These are phyloP conservation scores for Steatocranus sp. DNA, from an alignment of 2,797 vertebrate genomes.

Conservation along the genomic window DNA sequence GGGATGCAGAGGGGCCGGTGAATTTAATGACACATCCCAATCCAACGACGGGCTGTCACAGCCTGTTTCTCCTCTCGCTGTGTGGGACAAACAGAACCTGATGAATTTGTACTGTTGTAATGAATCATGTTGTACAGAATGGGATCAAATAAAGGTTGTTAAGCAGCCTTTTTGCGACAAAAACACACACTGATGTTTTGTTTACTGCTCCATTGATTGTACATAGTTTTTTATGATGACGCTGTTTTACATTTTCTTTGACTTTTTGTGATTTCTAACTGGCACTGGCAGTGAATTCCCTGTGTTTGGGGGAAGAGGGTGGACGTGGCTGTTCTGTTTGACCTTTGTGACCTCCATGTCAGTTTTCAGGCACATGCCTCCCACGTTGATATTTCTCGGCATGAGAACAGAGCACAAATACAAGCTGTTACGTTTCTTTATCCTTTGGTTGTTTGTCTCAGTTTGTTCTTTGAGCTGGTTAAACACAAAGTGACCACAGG, in stretches of 20 bases:
- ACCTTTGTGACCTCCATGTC: slow-evolving; percentile 59
- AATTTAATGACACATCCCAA: slow-evolving; percentile 67
- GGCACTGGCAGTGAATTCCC: slow-evolving; percentile 57
- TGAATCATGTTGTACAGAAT: slow-evolving; percentile 87
- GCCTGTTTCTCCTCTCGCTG: slow-evolving; percentile 89
- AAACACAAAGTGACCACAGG: background rate
- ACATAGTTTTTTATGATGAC: slow-evolving; percentile 84
- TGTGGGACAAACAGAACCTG: slow-evolving; percentile 84
- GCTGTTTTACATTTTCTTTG: slow-evolving; percentile 48
- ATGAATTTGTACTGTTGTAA: slow-evolving; percentile 85
- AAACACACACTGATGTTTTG: slow-evolving; percentile 82
- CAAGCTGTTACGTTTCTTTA: slow-evolving; percentile 72
- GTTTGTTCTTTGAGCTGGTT: slow-evolving; percentile 38
- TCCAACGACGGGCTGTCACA: slow-evolving; percentile 82
- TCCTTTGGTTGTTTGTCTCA: slow-evolving; percentile 61
- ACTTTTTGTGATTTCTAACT: slow-evolving; percentile 59
- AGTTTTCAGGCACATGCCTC: slow-evolving; percentile 48
- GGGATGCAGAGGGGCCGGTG: slow-evolving; percentile 44
- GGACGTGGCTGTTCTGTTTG: slow-evolving; percentile 8
- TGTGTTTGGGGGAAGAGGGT: slow-evolving; percentile 2
- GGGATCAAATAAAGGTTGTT: slow-evolving; percentile 79
- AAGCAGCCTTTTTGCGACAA: slow-evolving; percentile 81
- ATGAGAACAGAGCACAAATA: slow-evolving; percentile 78
- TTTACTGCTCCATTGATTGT: slow-evolving; percentile 85
- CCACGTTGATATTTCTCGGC: slow-evolving; percentile 53